phyloP scores from a whole-genome alignment of 2,113 vertebrate genomes.

The Malurus elegans region DNA sequence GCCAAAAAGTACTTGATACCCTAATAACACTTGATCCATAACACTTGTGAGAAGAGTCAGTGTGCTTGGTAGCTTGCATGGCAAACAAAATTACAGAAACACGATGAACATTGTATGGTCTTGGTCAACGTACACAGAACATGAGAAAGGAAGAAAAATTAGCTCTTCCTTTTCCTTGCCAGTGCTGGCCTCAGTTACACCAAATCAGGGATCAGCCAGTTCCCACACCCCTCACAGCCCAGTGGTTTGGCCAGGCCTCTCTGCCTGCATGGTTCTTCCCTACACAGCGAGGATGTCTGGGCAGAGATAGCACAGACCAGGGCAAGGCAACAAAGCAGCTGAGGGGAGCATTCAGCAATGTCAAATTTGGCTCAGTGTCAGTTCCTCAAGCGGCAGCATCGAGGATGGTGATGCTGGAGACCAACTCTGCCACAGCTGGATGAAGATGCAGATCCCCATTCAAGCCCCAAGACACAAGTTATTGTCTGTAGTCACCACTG shows the following conservation, averaged over 20 bases:
- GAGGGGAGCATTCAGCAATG: background rate
- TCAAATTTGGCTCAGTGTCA: background rate
- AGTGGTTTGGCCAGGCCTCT: background rate
- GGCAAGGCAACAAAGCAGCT: background rate
- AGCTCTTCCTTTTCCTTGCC: background rate
- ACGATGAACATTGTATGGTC: rapidly evolving
- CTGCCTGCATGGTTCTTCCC: background rate
- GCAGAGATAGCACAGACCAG: background rate
- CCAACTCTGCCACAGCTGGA: background rate
- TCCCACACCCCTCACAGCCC: background rate
- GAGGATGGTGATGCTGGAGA: background rate
- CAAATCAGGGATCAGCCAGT: background rate
- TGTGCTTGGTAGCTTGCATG: background rate
- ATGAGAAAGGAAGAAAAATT: background rate
- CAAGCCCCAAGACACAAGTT: background rate
- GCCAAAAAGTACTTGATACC: background rate
- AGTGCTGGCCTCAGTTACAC: background rate
- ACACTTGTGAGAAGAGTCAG: background rate
- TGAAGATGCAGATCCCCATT: background rate
- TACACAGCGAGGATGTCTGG: rapidly evolving
- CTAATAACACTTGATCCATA: background rate
- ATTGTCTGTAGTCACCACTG: background rate
- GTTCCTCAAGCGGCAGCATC: background rate
- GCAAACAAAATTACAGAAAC: background rate
- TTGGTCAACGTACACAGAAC: background rate